phyloP scores from a whole-genome alignment of 92 coral and sea anemone genomes.

The Plumapathes pennacea region DNA sequence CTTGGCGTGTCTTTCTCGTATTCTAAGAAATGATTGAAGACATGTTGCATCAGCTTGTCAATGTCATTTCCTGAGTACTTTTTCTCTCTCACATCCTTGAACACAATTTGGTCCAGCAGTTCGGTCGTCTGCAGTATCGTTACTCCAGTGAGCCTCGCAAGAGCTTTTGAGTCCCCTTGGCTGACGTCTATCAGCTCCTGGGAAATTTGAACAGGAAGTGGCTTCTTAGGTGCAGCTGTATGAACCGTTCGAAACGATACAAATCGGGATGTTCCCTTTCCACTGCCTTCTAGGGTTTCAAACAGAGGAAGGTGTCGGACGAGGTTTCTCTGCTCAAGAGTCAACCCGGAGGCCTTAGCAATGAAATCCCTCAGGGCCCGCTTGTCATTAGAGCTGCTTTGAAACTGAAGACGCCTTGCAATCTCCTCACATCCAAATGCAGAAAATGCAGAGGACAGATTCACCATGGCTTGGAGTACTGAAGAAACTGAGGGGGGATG shows the following conservation, averaged over 20 bases:
- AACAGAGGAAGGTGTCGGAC: constrained; percentile 45
- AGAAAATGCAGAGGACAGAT: background rate
- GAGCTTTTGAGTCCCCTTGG: constrained; percentile 23
- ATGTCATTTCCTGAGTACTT: constrained; percentile 18
- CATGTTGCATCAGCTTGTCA: constrained; percentile 33
- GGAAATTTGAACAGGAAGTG: constrained; percentile 19
- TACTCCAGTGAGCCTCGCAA: constrained; percentile 24
- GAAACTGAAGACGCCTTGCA: background rate
- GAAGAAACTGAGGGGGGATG: constrained; percentile 52
- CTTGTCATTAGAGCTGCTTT: constrained; percentile 11
- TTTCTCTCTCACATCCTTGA: constrained; percentile 12
- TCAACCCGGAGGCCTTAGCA: constrained; percentile 8
- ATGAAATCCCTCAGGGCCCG: constrained; percentile 41
- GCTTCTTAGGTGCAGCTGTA: constrained; percentile 31
- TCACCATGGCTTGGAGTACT: constrained; percentile 42
- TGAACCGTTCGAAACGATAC: constrained; percentile 2
- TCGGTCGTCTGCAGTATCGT: constrained; percentile 9
- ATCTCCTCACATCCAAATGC: background rate
- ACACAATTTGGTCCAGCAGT: constrained; percentile 4
- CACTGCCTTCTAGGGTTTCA: constrained; percentile 31
- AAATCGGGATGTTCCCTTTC: constrained; percentile 2
- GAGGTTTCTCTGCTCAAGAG: constrained; percentile 6
- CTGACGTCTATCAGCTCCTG: constrained; percentile 27
- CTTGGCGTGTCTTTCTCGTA: background rate
- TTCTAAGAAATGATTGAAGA: constrained; percentile 27